phyloP scores from a whole-genome alignment of 1,140 invertebrate genomes.

The Fopius arisanus region DNA sequence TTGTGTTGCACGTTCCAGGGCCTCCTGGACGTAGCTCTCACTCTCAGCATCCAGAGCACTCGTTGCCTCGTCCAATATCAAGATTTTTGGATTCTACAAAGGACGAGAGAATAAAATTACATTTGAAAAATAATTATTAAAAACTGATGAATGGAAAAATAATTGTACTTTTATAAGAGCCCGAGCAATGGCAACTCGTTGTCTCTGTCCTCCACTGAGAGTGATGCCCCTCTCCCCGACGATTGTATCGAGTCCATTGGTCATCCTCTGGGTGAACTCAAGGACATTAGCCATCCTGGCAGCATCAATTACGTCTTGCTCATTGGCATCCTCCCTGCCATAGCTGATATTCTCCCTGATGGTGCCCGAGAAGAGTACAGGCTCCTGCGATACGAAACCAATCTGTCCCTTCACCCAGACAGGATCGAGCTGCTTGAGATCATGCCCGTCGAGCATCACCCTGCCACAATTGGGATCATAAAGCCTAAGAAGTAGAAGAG shows the following conservation, averaged over 20 bases:
- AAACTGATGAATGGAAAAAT: neutral
- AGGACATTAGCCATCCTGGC: conserved; percentile 80
- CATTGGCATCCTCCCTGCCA: conserved; percentile 66
- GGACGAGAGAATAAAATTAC: no score
- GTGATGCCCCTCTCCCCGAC: conserved; percentile 84
- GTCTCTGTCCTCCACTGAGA: conserved; percentile 86
- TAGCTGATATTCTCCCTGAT: conserved; percentile 88
- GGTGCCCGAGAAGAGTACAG: conserved; percentile 81
- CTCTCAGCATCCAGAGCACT: conserved; percentile 93
- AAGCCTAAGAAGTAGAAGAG: conserved; percentile 78
- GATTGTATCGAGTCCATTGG: conserved; percentile 77
- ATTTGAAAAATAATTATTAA: no score
- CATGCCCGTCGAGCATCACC: conserved; percentile 72
- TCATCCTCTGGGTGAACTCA: conserved; percentile 79
- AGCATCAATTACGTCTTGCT: conserved; percentile 69
- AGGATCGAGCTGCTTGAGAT: conserved; percentile 73
- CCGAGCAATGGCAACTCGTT: conserved; percentile 88
- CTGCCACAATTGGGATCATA: conserved; percentile 80
- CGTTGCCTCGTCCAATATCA: conserved; percentile 88
- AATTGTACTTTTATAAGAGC: conserved; percentile 86
- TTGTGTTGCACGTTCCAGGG: conserved; percentile 81
- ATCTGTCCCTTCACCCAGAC: conserved; percentile 78
- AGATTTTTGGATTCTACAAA: conserved; percentile 80
- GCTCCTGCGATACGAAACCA: conserved; percentile 85
- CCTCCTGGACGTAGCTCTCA: conserved; percentile 87